Evolutionary conservation across 2,888 invertebrate genomes (phyloP).

Genomic region (Drosophila ochracea): DNA sequence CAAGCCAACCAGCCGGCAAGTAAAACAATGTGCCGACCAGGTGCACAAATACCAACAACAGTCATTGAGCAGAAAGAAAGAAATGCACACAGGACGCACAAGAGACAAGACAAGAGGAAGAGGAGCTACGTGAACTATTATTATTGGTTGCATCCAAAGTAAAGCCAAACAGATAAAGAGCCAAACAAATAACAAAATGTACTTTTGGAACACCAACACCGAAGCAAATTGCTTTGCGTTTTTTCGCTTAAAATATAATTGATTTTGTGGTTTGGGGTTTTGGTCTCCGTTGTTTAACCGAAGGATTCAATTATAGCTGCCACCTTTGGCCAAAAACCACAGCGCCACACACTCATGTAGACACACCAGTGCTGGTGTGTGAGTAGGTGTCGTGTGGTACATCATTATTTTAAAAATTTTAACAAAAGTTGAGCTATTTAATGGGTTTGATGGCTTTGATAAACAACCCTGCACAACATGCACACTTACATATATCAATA

Average conservation of each 20-base stretch:
- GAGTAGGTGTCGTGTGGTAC: neutral
- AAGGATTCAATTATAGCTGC: slow-evolving; percentile 70
- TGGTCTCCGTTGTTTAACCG: slow-evolving; percentile 46
- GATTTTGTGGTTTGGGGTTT: slow-evolving; percentile 48
- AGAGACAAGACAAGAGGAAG: neutral
- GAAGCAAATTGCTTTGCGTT: slow-evolving; percentile 56
- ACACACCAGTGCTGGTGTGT: neutral
- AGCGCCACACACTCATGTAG: neutral
- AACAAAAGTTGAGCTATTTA: slow-evolving; percentile 34
- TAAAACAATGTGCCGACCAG: slow-evolving; percentile 54
- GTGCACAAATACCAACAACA: slow-evolving; percentile 31
- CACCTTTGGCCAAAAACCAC: slow-evolving; percentile 35
- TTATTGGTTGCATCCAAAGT: slow-evolving; percentile 29
- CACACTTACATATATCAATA: neutral
- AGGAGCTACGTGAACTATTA: slow-evolving; percentile 8
- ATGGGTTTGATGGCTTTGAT: slow-evolving; percentile 27
- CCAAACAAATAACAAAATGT: slow-evolving; percentile 43
- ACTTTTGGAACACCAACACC: slow-evolving; percentile 36
- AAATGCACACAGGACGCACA: slow-evolving; percentile 5
- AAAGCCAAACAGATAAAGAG: slow-evolving; percentile 28
- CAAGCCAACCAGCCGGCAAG: slow-evolving; percentile 15
- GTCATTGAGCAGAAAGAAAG: slow-evolving; percentile 14
- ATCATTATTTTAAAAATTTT: slow-evolving; percentile 25
- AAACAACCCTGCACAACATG: neutral
- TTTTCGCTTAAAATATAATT: slow-evolving; percentile 68